A percentile compares a stretch with the other conserved stretches of the same genome.
Evolutionary conservation across 2,797 vertebrate genomes (phyloP).

Genomic region (Sebastes kiyomatsui): DNA sequence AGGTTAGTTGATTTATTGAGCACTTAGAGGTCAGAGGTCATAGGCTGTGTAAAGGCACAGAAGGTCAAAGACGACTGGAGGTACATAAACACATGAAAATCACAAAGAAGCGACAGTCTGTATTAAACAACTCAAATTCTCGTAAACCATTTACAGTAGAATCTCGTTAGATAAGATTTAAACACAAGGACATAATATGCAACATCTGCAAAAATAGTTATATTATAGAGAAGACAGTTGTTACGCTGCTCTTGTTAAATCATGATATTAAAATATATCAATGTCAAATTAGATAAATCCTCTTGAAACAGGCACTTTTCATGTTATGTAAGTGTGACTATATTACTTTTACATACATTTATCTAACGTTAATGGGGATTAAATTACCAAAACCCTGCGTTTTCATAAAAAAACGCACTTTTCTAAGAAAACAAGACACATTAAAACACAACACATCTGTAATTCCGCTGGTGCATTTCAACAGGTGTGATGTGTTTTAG

Average conservation of each 20-base stretch:
- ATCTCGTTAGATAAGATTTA: not conserved
- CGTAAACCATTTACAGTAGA: not conserved
- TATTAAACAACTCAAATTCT: not conserved
- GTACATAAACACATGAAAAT: slow-evolving; percentile 7
- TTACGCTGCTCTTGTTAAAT: not conserved
- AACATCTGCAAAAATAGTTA: not conserved
- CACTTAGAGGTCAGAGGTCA: not conserved
- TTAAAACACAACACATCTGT: not conserved
- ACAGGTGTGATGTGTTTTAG: not conserved
- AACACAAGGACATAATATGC: not conserved
- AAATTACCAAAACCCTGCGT: not conserved
- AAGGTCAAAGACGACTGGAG: not conserved
- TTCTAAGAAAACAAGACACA: not conserved
- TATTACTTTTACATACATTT: not conserved
- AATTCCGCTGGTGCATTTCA: not conserved
- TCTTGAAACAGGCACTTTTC: not conserved
- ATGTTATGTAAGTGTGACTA: not conserved
- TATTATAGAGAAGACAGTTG: not conserved
- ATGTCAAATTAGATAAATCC: not conserved
- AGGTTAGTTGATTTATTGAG: slow-evolving; percentile 23
- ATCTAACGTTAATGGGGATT: not conserved
- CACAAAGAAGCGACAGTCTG: not conserved
- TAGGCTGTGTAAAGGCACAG: slow-evolving; percentile 9
- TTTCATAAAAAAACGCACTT: not conserved
- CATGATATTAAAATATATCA: not conserved